Percentiles rank a stretch among this genome's conserved stretches.
Evolutionary conservation across 2,113 vertebrate species (phyloP).

Genomic region (Macheiramphus alcinus): DNA sequence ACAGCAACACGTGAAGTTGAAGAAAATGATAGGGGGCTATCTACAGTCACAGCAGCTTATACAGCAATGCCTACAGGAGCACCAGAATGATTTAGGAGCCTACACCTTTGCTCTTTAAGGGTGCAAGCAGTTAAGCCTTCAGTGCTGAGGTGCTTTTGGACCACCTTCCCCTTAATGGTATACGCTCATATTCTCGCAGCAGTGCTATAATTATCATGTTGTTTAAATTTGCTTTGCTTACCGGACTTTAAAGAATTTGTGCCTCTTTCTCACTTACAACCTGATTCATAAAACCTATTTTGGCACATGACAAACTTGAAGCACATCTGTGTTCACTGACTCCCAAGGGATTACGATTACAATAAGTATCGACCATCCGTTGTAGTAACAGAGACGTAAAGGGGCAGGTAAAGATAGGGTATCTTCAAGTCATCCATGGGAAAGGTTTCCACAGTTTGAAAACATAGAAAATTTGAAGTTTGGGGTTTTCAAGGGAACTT

Average conservation of each 20-base stretch:
- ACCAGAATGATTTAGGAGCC: background rate
- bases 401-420: background rate
- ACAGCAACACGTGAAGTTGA: background rate
- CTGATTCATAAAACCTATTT: background rate
- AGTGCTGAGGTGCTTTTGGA: background rate
- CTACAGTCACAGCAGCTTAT: background rate
- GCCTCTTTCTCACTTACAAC: background rate
- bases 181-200: background rate
- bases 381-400: background rate
- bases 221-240: background rate
- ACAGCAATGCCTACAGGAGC: background rate
- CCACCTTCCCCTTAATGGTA: background rate
- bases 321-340: background rate
- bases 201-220: no score
- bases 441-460: background rate
- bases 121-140: background rate
- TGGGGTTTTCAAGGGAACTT: background rate
- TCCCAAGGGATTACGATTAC: rapidly evolving
- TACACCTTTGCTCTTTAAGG: rapidly evolving
- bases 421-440: background rate
- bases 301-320: background rate
- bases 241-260: background rate
- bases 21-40: background rate
- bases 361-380: rapidly evolving
- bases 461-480: background rate